Evolutionary conservation across 1,140 invertebrate species (phyloP), one percentile per base, ranked within the genome.

Genomic region (Drosophila virilis): DNA sequence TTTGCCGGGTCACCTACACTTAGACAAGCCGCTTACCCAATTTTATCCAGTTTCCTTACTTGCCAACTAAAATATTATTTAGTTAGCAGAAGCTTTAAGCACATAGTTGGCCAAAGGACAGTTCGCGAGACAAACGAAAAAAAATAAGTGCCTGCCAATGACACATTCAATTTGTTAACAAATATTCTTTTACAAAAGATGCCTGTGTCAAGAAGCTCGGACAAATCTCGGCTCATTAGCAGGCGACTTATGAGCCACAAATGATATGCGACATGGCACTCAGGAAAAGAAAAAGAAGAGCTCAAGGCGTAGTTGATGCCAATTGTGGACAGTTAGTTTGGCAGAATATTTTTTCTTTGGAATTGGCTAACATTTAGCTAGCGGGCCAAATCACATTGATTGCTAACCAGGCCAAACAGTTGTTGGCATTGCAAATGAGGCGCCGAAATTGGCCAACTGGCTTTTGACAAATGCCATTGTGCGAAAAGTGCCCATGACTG

Each of bases 401-500:
- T 86, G 79, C 77, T 83, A 70, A 69, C 68, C 50, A 28, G 9
- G 37, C 68, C 50, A 65, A 74, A 83, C 77, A 84, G 52, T 17
- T 78, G 81, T 80, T 85, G 66, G 55, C 64, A 81, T 86, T 79
- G 83, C 83, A 86, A 86, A 86, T 86, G 79, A 83, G 76, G 69
- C 46, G 48, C 37, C 52, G 42, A 65, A 58, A 71, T 64, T 57
- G 38, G 51, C 43, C 8, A 7, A 60, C 52, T 59, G 51, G 51
- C 55, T 70, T 65, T 67, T 76, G 82, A 77, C 76, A 88, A 83
- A 86, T 88, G 84, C 83, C 83, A 88, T 76, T 86, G 83, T 86
- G 83, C 42, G 74, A 88, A 88, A 88, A 83, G 83, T 83, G 79
- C 62, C 84, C 79, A 79, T 83, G 84, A 86, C 79, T 83, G 83